phyloP scores from a whole-genome alignment of 2,797 vertebrate genomes.

The Furcifer pardalis region DNA sequence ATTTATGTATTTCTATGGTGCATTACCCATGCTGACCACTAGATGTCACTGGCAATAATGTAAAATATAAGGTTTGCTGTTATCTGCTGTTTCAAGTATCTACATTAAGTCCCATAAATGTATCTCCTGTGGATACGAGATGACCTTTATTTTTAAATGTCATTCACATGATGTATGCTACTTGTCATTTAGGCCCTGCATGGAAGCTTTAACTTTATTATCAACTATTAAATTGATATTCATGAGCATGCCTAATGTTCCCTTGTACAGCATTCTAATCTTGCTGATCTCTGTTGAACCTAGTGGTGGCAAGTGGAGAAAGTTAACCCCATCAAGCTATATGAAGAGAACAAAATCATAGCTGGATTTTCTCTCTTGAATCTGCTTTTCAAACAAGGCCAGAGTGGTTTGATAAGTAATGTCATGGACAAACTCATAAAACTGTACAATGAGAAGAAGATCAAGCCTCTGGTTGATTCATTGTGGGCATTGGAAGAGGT shows the following conservation, averaged over 20 bases:
- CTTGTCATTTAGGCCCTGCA: background rate
- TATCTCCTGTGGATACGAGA: too few species aligned
- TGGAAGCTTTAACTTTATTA: background rate
- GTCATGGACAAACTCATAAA: slow-evolving; percentile 90
- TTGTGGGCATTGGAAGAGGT: slow-evolving; percentile 99
- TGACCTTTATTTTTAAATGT: background rate
- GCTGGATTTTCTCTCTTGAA: slow-evolving; percentile 97
- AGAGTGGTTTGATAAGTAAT: slow-evolving; percentile 81
- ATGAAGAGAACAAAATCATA: slow-evolving; percentile 98
- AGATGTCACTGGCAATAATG: too few species aligned
- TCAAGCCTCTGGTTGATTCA: slow-evolving; percentile 95
- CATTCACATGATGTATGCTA: background rate
- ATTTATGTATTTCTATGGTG: too few species aligned
- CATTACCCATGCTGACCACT: too few species aligned
- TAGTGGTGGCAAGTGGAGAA: slow-evolving; percentile 99
- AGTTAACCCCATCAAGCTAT: slow-evolving; percentile 99
- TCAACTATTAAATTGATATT: background rate
- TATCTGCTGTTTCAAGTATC: too few species aligned
- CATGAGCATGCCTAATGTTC: background rate
- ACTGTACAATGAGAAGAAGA: slow-evolving; percentile 91
- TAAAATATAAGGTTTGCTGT: too few species aligned
- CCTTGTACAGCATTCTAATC: slow-evolving; percentile 37
- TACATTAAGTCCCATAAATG: too few species aligned
- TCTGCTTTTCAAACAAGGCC: slow-evolving; percentile 95
- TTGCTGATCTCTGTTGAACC: slow-evolving; percentile 40